phyloP scores from a whole-genome alignment of 2,113 vertebrate genomes.

The Ariopsis seemanni region DNA sequence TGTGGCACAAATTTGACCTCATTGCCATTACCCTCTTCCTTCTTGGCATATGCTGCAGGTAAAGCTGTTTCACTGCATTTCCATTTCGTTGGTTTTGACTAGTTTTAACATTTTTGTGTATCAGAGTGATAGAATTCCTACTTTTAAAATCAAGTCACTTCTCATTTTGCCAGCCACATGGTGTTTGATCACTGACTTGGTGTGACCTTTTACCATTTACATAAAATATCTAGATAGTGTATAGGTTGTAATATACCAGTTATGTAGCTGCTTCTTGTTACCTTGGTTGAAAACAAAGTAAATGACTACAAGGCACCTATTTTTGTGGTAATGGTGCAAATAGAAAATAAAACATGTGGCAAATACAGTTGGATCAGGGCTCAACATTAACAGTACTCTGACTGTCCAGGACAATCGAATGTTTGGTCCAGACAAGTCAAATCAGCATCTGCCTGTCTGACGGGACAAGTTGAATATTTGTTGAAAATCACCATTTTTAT shows the following conservation, averaged over 20 bases:
- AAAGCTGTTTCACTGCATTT: background rate
- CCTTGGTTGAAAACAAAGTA: background rate
- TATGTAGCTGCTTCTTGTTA: background rate
- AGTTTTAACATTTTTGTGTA: background rate
- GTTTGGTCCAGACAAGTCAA: too few relatives aligned
- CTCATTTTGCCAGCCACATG: background rate
- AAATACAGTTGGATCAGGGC: too few relatives aligned
- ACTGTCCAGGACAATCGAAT: too few relatives aligned
- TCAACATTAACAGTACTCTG: too few relatives aligned
- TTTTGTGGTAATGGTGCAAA: background rate
- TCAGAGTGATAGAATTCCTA: background rate
- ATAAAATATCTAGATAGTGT: background rate
- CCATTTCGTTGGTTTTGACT: background rate
- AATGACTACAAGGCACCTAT: background rate
- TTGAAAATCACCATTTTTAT: too few relatives aligned
- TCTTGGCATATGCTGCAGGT: constrained; percentile 80
- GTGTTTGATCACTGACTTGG: background rate
- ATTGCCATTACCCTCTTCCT: constrained; percentile 80
- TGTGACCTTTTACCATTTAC: background rate
- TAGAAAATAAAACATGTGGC: too few relatives aligned
- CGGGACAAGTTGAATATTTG: too few relatives aligned
- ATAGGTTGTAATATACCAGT: background rate
- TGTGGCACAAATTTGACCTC: constrained; percentile 87
- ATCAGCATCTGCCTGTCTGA: too few relatives aligned
- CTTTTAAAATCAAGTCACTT: background rate